Conservation (phyloP, 2,888 invertebrate species). For the Leptinotarsa haldemani region DNA sequence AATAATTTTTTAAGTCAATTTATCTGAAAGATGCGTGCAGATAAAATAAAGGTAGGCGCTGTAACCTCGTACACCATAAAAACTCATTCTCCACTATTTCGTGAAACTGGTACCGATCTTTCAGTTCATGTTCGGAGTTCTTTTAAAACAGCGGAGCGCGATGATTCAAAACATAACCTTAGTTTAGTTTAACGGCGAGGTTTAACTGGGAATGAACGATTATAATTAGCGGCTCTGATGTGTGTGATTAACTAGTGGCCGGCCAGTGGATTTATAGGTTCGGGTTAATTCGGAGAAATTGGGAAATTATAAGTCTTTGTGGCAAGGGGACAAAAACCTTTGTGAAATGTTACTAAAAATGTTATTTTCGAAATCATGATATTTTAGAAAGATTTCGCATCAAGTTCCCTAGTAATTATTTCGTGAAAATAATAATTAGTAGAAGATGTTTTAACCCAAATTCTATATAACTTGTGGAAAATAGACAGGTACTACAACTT, state of each 20-base stretch:
- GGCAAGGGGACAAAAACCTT: background rate
- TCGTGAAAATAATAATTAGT: too few relatives aligned
- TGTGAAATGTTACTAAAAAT: too few relatives aligned
- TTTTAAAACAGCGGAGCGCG: slow-evolving; percentile 47
- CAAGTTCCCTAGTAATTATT: too few relatives aligned
- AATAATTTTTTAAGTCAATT: slow-evolving; percentile 35
- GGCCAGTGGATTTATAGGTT: slow-evolving; percentile 22
- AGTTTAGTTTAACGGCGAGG: slow-evolving; percentile 4
- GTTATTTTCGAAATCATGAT: background rate
- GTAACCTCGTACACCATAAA: slow-evolving; percentile 39
- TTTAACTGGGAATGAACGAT: background rate
- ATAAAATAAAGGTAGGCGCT: slow-evolving; percentile 21
- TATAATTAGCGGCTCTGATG: background rate
- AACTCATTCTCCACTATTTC: slow-evolving; percentile 56
- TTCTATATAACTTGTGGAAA: too few relatives aligned
- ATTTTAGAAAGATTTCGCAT: too few relatives aligned
- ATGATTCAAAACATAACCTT: slow-evolving; percentile 12
- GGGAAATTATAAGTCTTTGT: background rate
- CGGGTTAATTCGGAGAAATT: background rate
- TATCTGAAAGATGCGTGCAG: slow-evolving; percentile 53
- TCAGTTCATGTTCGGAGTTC: slow-evolving; percentile 52
- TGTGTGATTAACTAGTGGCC: slow-evolving; percentile 22
- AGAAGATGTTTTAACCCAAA: too few relatives aligned
- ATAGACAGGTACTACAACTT: too few relatives aligned
- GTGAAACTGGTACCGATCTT: slow-evolving; percentile 57